Evolutionary conservation across 2,797 vertebrate species (phyloP), one percentile per base, ranked within the genome.

Genomic region (Chaenodraco wilsoni): DNA sequence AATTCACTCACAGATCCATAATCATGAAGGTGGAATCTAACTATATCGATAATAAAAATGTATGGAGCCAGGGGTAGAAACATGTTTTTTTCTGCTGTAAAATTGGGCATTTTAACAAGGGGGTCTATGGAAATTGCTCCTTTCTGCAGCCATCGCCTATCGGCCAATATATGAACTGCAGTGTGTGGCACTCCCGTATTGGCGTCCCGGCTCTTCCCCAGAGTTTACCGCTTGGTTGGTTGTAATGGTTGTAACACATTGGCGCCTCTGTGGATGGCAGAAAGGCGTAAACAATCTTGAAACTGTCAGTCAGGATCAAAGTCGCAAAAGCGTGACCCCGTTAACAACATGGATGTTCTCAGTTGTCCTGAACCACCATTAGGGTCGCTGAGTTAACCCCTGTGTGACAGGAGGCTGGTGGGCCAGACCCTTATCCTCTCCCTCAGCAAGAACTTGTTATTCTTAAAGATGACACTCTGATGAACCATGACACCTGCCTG

Each of bases 281-380:
- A 69, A 69, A 76, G 57, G 19, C 8, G 65, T 77, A 78, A 88
- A 88, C 81, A 81, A 54, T 71, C 69, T 81, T 81, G 51, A 85
- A 78, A 69, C 74, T 70, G 82, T 86, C 83, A 66, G 67, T 81
- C 55, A 65, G 63, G 78, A 85, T 89, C 81, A 89, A 69, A 84
- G 69, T 68, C 59, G 54, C 67, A 76, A 78, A 83, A 65, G 64
- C 45, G 0, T 69, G 71, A 86, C 76, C 83, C 69, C 17, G n/a
- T 85, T 69, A 77, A 83, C 19, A 15, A 62, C 57, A 46, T 45
- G 40, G 64, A 79, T 66, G 68, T 73, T 82, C 59, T 67, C 54
- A 65, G 63, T 57, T 82, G 72, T 79, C 83, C 71, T 45, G 66
- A 69, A 3, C 6, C 71, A 65, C 52, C 21, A 37, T 46, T 41